Evolutionary conservation across 2,888 invertebrate species (phyloP), one percentile per base, ranked within the genome.

Genomic region (Helobdella robusta): DNA sequence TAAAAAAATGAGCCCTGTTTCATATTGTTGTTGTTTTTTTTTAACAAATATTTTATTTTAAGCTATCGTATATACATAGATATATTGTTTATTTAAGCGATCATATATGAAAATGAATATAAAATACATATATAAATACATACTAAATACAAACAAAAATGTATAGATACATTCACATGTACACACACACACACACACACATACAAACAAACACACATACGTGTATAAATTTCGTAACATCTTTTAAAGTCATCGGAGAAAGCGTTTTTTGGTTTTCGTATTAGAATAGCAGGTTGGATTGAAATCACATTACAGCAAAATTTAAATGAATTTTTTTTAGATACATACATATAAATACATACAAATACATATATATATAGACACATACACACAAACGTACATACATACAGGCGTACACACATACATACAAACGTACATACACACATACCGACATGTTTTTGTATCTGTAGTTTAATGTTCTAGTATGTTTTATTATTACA

Each of bases 161-260:
- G n/a, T 40, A 40, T 40, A 40, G 11, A 40, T 40, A 40, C 44
- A 40, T 40, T 15, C 44, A 40, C n/a, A 40, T n/a, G n/a, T 40
- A 40, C n/a, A 40, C 44, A 40, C n/a, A 40, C 44, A 40, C n/a
- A 40, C 44, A 40, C n/a, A 40, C 44, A 40, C n/a, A 40, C 44
- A 40, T 40, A 40, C 44, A 40, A 15, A 40, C 44, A 40, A 15
- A 40, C 44, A 40, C n/a, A 40, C 44, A 40, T 40, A 40, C 44
- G n/a, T 40, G n/a, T n/a, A 40, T 40, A 40, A 11, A 40, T 40
- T 15, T n/a, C 11, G 11, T 15, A 11, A 40, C n/a, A 40, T n/a
- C n/a, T n/a, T n/a, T n/a, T n/a, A n/a, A n/a, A n/a, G n/a, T n/a
- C n/a, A n/a, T n/a, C n/a, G n/a, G n/a, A n/a, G n/a, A n/a, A n/a